Percentiles rank a stretch among this genome's conserved stretches.
These are phyloP conservation scores for Dendrocincla tyrannina DNA, from an alignment of 2,797 vertebrate genomes.

Conservation along the genomic window DNA sequence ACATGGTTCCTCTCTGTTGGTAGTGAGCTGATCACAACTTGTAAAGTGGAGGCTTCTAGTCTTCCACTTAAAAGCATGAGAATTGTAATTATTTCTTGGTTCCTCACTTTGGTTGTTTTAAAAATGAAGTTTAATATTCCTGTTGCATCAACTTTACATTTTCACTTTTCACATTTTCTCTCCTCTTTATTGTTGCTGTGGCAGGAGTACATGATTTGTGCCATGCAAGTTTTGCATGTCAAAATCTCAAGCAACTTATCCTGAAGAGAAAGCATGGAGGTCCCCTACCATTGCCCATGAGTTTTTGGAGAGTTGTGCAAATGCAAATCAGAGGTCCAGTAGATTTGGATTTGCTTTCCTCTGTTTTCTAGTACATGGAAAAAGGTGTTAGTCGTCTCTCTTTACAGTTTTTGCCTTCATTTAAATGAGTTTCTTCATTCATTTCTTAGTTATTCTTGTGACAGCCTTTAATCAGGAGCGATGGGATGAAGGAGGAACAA, in stretches of 20 bases:
- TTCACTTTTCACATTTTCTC: not conserved
- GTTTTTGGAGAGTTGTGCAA: not conserved
- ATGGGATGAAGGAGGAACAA: not conserved
- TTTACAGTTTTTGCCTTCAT: not conserved
- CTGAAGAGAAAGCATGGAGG: not conserved
- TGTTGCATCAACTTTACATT: not conserved
- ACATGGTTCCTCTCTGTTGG: conserved; percentile 9
- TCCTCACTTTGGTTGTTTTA: not conserved
- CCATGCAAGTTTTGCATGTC: not conserved
- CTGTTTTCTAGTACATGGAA: not conserved
- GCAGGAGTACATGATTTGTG: not conserved
- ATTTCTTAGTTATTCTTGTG: not conserved
- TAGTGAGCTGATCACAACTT: not conserved
- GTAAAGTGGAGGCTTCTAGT: not conserved
- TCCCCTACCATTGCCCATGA: not conserved
- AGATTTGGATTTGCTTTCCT: not conserved
- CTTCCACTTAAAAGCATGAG: not conserved
- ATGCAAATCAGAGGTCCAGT: not conserved
- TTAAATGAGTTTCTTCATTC: not conserved
- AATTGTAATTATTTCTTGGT: not conserved
- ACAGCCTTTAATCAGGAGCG: not conserved
- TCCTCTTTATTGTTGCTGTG: not conserved
- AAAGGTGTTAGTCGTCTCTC: not conserved
- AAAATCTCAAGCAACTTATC: not conserved
- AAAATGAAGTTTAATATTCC: not conserved